Conservation (phyloP, 2,888 invertebrate genomes). For the Xanthia togata region DNA sequence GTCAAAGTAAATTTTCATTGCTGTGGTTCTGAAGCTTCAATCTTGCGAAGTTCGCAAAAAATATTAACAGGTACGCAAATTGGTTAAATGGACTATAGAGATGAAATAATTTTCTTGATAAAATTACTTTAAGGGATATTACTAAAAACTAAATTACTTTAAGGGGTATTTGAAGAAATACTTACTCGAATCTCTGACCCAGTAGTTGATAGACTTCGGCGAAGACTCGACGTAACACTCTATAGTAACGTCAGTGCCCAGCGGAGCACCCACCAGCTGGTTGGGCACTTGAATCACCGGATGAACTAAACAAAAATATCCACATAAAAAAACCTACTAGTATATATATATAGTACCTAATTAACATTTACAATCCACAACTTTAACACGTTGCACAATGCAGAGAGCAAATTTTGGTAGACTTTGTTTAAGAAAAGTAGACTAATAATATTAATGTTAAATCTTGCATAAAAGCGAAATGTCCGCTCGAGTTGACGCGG, state of each 20-base stretch:
- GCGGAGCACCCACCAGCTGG: conserved; percentile 96
- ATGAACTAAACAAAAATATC: conserved; percentile 92
- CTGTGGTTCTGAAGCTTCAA: conserved; percentile 50
- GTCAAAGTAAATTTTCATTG: conserved; percentile 58
- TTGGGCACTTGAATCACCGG: conserved; percentile 98
- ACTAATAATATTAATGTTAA: conserved; percentile 75
- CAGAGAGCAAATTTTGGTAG: conserved; percentile 54
- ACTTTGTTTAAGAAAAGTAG: conserved; percentile 61
- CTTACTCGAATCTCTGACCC: conserved; percentile 96
- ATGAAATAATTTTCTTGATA: conserved; percentile 35
- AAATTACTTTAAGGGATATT: conserved; percentile 11
- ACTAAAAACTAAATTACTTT: conserved; percentile 14
- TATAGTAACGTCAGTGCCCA: conserved; percentile 95
- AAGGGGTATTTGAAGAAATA: conserved; percentile 45
- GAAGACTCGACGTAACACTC: conserved; percentile 97
- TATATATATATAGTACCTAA: background rate
- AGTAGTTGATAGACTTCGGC: conserved; percentile 97
- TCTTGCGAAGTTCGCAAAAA: conserved; percentile 57
- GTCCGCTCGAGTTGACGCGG: conserved; percentile 76
- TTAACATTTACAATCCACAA: conserved; percentile 7
- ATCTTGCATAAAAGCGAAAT: conserved; percentile 78
- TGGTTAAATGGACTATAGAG: conserved; percentile 39
- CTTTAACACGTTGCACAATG: conserved; percentile 37
- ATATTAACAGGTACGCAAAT: conserved; percentile 44
- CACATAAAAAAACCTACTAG: conserved; percentile 12